Conservation (phyloP, 1,140 invertebrate species). For the Panagrolaimus sp. region DNA sequence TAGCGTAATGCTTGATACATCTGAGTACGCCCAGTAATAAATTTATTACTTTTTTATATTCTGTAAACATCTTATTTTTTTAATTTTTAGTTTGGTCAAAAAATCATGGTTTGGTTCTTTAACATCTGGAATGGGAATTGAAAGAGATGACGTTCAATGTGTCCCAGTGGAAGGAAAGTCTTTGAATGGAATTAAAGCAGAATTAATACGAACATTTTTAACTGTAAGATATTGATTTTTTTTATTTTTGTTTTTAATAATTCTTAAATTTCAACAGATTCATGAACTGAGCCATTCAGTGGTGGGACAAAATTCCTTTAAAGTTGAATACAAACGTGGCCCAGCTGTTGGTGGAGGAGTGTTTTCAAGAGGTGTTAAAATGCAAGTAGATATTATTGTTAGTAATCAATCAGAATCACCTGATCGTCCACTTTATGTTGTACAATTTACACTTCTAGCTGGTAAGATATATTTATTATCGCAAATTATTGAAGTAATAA, state of each 20-base stretch:
- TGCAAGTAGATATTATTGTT: constrained; percentile 55
- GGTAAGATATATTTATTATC: constrained; percentile 25
- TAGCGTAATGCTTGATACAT: constrained; percentile 89
- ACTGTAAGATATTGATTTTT: constrained; percentile 74
- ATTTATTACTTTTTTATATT: constrained; percentile 16
- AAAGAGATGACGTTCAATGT: constrained; percentile 93
- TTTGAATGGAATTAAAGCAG: constrained; percentile 88
- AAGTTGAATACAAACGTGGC: constrained; percentile 90
- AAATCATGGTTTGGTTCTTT: constrained; percentile 62
- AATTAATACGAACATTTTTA: constrained; percentile 94
- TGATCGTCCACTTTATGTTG: constrained; percentile 52
- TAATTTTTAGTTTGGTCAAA: constrained; percentile 70
- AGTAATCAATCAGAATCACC: constrained; percentile 38
- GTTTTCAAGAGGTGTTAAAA: constrained; percentile 55
- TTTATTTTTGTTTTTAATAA: not conserved
- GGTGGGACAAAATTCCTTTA: constrained; percentile 91
- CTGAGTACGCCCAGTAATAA: constrained; percentile 66
- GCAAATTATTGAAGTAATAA: constrained; percentile 4
- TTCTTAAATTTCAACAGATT: constrained; percentile 67
- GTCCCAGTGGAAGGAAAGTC: constrained; percentile 89
- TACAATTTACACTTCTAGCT: constrained; percentile 51
- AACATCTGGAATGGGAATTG: constrained; percentile 72
- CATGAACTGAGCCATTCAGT: constrained; percentile 95
- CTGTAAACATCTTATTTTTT: not conserved
- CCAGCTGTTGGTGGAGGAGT: constrained; percentile 65